These are phyloP conservation scores for Haplotaxodon microlepis DNA, from an alignment of 2,113 vertebrate species.

Conservation along the genomic window DNA sequence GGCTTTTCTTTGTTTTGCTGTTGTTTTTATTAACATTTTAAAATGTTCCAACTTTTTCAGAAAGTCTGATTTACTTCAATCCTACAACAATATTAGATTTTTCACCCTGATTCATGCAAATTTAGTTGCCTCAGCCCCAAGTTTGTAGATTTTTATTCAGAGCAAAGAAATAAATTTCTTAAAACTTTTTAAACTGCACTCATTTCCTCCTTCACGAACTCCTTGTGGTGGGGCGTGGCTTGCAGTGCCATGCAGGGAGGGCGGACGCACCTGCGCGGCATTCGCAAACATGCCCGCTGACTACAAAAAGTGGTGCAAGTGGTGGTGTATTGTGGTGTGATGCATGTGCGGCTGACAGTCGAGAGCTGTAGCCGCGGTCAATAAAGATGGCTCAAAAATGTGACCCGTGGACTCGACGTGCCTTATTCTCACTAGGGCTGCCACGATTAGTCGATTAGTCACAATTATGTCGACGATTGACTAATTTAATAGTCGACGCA, in stretches of 20 bases:
- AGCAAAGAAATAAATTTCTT: not conserved
- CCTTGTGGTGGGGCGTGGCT: not conserved
- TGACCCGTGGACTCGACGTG: not conserved
- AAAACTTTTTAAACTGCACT: not conserved
- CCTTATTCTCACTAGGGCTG: not conserved
- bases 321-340: not conserved
- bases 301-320: not conserved
- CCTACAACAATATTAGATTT: not conserved
- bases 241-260: not conserved
- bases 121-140: not conserved
- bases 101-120: not conserved
- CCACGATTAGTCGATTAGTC: not conserved
- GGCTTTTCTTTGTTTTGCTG: not conserved
- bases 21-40: not conserved
- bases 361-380: not conserved
- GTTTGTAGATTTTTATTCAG: not conserved
- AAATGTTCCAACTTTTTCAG: not conserved
- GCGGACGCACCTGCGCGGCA: accelerated
- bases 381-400: not conserved
- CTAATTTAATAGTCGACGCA: not conserved
- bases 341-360: not conserved
- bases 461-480: not conserved
- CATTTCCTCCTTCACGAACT: not conserved
- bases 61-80: not conserved
- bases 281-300: not conserved